Evolutionary conservation across 2,797 vertebrate genomes (phyloP).

Genomic region (Coregonus ussuriensis): DNA sequence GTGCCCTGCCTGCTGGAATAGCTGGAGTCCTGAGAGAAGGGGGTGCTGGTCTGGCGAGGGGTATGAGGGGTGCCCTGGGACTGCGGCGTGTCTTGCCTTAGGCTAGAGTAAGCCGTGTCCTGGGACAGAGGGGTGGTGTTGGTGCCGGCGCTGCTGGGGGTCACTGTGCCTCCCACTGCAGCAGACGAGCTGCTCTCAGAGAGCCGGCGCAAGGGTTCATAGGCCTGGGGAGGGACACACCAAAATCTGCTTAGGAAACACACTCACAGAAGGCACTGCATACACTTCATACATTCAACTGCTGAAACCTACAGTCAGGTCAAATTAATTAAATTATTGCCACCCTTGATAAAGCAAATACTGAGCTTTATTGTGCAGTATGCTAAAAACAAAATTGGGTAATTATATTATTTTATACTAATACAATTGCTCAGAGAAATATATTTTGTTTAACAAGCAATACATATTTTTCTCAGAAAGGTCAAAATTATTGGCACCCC

Average conservation of each 20-base stretch:
- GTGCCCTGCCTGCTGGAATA: constrained; percentile 96
- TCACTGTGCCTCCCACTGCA: constrained; percentile 75
- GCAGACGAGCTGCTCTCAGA: constrained; percentile 83
- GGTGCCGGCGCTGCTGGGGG: constrained; percentile 87
- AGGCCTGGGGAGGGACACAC: constrained; percentile 70
- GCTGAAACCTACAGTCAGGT: neutral
- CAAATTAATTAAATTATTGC: too few relatives aligned
- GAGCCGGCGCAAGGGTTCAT: constrained; percentile 87
- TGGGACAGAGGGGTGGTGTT: constrained; percentile 90
- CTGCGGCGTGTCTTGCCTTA: constrained; percentile 91
- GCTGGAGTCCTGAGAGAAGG: constrained; percentile 95
- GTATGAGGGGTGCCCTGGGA: constrained; percentile 93
- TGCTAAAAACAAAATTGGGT: too few relatives aligned
- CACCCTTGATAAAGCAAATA: too few relatives aligned
- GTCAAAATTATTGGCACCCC: too few relatives aligned
- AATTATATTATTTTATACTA: too few relatives aligned
- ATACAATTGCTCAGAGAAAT: too few relatives aligned
- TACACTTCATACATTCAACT: too few relatives aligned
- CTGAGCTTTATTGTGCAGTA: too few relatives aligned
- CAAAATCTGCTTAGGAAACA: neutral
- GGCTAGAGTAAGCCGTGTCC: constrained; percentile 95
- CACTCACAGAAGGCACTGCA: neutral
- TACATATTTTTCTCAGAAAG: too few relatives aligned
- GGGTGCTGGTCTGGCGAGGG: constrained; percentile 85
- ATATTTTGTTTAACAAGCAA: too few relatives aligned